Conservation (phyloP, 2,888 invertebrate genomes). For the Tipula lateralis region DNA sequence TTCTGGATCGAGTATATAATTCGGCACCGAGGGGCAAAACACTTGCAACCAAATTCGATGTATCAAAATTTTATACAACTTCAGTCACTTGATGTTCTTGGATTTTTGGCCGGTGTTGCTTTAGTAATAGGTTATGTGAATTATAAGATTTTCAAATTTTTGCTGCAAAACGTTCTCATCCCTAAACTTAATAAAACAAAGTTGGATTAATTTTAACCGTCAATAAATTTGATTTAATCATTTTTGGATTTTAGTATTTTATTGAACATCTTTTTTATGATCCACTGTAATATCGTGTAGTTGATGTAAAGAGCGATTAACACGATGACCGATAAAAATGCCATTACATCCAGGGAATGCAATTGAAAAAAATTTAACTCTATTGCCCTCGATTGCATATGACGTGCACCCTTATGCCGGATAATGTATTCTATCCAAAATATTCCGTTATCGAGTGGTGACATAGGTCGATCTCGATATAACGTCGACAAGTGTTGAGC, state of each 20-base stretch:
- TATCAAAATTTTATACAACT: not conserved
- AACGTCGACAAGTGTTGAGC: not conserved
- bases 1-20: conserved; percentile 26
- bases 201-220: not conserved
- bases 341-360: not conserved
- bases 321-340: conserved; percentile 32
- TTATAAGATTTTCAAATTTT: not conserved
- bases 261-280: not conserved
- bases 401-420: not conserved
- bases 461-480: not conserved
- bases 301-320: conserved; percentile 35
- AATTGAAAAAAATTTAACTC: not conserved
- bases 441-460: not conserved
- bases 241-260: not conserved
- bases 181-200: not conserved
- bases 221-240: too few species aligned
- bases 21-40: not conserved
- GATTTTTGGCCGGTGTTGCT: not conserved
- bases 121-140: not conserved
- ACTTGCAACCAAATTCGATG: not conserved
- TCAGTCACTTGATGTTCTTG: not conserved
- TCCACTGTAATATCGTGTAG: not conserved
- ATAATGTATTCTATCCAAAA: not conserved
- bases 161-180: not conserved
- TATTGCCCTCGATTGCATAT: not conserved